Percentiles rank a stretch among this genome's conserved stretches.
phyloP scores from a whole-genome alignment of 1,140 invertebrate species.

The Microplitis demolitor region DNA sequence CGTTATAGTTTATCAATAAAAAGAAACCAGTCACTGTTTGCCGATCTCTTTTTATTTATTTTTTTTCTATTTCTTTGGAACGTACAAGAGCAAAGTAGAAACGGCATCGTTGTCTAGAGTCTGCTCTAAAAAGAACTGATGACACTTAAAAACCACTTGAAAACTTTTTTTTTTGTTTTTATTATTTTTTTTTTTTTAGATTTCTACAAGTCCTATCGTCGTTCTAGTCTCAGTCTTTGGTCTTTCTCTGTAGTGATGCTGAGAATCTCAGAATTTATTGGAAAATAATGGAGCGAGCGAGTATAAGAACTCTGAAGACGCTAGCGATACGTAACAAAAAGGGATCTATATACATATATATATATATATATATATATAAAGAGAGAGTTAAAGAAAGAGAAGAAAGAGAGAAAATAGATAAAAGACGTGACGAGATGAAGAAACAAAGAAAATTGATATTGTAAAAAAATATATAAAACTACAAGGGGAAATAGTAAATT shows the following conservation, averaged over 20 bases:
- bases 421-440: background rate
- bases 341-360: too few relatives aligned
- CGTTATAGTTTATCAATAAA: constrained; percentile 51
- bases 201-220: too few relatives aligned
- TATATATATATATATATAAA: too few relatives aligned
- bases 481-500: background rate
- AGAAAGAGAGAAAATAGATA: too few relatives aligned
- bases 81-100: constrained; percentile 12
- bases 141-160: constrained; percentile 51
- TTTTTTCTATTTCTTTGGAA: background rate
- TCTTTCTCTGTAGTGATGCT: constrained; percentile 23
- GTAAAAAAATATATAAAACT: background rate
- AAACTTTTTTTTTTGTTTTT: constrained; percentile 31
- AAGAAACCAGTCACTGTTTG: background rate
- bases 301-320: background rate
- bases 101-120: background rate
- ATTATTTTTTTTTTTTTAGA: background rate
- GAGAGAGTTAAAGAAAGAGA: too few relatives aligned
- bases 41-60: background rate
- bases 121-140: constrained; percentile 28
- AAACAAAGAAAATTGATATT: background rate
- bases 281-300: background rate
- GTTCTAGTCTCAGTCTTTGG: background rate
- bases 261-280: constrained; percentile 38
- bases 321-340: too few relatives aligned